phyloP scores from a whole-genome alignment of 2,797 vertebrate species.

The Potorous gilbertii region DNA sequence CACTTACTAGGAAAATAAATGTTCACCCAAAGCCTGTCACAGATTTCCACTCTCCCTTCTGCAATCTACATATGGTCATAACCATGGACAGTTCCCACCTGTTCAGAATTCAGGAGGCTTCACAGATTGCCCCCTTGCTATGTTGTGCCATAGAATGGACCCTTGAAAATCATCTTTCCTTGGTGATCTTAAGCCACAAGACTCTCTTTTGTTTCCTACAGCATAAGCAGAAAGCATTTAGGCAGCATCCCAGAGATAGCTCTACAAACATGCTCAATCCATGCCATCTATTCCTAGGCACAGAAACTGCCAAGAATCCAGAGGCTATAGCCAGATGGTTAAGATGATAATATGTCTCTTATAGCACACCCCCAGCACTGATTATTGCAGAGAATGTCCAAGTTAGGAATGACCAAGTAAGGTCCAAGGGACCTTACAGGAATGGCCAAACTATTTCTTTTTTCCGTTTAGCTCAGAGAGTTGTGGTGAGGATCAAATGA shows the following conservation, averaged over 20 bases:
- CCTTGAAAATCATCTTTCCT: constrained; percentile 33
- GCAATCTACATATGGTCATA: neutral
- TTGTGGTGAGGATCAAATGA: neutral
- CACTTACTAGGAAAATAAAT: neutral
- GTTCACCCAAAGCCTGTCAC: neutral
- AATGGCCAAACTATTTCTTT: neutral
- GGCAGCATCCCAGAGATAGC: constrained; percentile 66
- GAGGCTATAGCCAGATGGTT: constrained; percentile 49
- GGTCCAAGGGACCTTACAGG: neutral
- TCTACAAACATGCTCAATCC: constrained; percentile 69
- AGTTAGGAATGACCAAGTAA: neutral
- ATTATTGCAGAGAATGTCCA: neutral
- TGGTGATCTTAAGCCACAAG: constrained; percentile 27
- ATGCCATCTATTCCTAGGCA: constrained; percentile 62
- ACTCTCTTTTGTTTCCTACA: constrained; percentile 65
- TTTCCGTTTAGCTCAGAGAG: neutral
- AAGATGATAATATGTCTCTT: neutral
- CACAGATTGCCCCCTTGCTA: constrained; percentile 13
- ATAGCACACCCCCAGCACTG: neutral
- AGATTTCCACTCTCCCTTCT: constrained; percentile 1
- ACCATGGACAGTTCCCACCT: neutral
- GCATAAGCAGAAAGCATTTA: constrained; percentile 59
- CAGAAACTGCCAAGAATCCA: constrained; percentile 75
- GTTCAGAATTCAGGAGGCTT: constrained; percentile 38
- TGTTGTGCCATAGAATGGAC: neutral